Evolutionary conservation across 2,113 vertebrate species (phyloP), one percentile per base, ranked within the genome.

Genomic region (Struthidea cinerea): DNA sequence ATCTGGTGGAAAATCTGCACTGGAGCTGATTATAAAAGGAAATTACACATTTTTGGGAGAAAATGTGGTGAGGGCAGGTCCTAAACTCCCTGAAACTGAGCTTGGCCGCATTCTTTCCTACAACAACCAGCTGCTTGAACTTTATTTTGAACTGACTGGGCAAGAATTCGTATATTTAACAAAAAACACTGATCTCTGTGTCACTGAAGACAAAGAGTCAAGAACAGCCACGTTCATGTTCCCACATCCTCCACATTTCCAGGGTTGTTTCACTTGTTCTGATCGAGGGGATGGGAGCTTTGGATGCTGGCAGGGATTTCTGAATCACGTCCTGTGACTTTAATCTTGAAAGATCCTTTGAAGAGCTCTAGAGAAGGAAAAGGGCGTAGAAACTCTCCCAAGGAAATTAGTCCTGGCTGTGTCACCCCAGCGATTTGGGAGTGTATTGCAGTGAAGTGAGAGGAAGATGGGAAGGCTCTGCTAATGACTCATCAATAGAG

Each of bases 41-140:
- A 5, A n/a, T 10, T 3, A 10, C 39, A 32, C 13, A 7, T 15
- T 50, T 63, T 47, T 8, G 1, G 10, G 14, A n/a, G 33, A 24
- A 46, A n/a, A 52, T 1, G 0, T 0, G 5, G 0, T 0, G 5
- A 49, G n/a, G 56, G 14, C 16, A 27, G 18, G 9, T 35, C 39
- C 41, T 18, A 7, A 27, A 27, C 16, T 56, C 24, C 16, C 9
- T 46, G 32, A 13, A 42, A 8, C 3, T 16, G 42, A 22, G n/a
- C 2, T 24, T 30, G 71, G 9, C 10, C 22, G 13, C 8, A 0
- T 52, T 16, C 6, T 37, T 15, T 81, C 63, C 74, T 44, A 6
- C 49, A 84, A 2, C 24, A 41, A 2, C 6, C 61, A 56, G 27
- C 18, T 41, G 2, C 64, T 20, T 33, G 30, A 82, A 50, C 8